These are phyloP conservation scores for Drosophila melanocephala DNA, from an alignment of 2,888 invertebrate species.

Conservation along the genomic window DNA sequence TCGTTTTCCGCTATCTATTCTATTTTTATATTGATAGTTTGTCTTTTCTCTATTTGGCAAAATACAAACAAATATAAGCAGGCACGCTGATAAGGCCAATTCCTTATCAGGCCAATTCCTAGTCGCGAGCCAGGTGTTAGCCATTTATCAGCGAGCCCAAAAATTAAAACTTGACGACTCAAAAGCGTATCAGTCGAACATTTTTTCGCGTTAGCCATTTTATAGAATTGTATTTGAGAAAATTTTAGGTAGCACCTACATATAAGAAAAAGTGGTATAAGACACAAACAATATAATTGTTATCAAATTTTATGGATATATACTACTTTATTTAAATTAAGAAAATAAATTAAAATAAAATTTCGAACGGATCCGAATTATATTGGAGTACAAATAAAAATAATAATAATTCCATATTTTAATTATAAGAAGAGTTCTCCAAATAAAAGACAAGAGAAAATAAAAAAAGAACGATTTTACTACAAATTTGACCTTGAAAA, in stretches of 20 bases:
- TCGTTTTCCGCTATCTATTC: conserved; percentile 30
- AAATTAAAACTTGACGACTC: not conserved
- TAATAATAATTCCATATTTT: not conserved
- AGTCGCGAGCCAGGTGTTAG: conserved; percentile 59
- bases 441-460: not conserved
- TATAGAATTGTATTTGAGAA: conserved; percentile 10
- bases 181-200: conserved; percentile 16
- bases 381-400: not conserved
- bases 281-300: not conserved
- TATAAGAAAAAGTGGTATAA: not conserved
- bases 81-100: conserved; percentile 48
- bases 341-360: not conserved
- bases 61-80: conserved; percentile 7
- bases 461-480: not conserved
- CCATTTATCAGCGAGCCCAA: conserved; percentile 53
- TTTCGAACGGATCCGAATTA: not conserved
- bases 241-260: not conserved
- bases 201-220: conserved; percentile 28
- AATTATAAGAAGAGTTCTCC: not conserved
- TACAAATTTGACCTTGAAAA: not conserved
- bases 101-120: conserved; percentile 49
- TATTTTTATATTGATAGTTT: conserved; percentile 41
- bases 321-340: not conserved
- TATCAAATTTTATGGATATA: not conserved
- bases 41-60: conserved; percentile 24